Percentiles rank a stretch among this genome's conserved stretches.
Conservation (phyloP, 2,113 vertebrate species). For the Trogon surrucura region DNA sequence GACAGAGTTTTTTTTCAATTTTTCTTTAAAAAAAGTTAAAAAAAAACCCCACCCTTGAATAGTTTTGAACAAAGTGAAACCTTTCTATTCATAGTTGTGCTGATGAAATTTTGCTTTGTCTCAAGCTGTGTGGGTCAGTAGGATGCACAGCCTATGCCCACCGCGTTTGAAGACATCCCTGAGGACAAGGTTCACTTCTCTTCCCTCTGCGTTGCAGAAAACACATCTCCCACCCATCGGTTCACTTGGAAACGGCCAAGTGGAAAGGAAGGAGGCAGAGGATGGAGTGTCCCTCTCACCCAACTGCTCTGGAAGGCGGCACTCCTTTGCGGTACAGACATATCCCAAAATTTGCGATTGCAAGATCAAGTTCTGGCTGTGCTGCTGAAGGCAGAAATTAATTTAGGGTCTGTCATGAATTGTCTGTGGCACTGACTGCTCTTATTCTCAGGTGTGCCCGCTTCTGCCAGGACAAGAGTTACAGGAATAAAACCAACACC, state of each 20-base stretch:
- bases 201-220: neutral
- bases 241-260: neutral
- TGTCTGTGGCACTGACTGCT: neutral
- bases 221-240: neutral
- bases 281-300: neutral
- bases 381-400: neutral
- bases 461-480: neutral
- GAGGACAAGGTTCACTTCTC: neutral
- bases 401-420: neutral
- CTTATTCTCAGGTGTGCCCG: neutral
- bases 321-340: neutral
- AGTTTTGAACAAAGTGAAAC: neutral
- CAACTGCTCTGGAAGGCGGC: neutral
- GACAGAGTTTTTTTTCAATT: neutral
- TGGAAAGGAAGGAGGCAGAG: neutral
- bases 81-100: neutral
- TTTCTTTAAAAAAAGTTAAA: neutral
- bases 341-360: neutral
- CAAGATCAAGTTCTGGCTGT: neutral
- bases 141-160: neutral
- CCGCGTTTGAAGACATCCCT: neutral
- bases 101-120: neutral
- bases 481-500: neutral
- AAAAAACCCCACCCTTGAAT: neutral
- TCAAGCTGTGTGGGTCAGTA: neutral